phyloP scores from a whole-genome alignment of 2,888 invertebrate species.

The Coenonympha glycerion region DNA sequence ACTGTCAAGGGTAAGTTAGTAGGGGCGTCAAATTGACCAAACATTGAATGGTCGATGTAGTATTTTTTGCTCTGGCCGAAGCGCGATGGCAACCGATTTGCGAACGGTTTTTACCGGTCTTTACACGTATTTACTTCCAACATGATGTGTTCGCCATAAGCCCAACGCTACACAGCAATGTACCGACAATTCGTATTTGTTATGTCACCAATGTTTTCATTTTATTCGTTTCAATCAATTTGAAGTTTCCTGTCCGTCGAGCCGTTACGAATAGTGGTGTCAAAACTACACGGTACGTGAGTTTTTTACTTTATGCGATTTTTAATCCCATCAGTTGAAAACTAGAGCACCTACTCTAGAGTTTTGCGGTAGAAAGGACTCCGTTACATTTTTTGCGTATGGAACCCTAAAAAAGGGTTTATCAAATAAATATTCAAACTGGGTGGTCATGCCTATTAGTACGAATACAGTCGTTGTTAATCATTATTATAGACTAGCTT shows the following conservation, averaged over 20 bases:
- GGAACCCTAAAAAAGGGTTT: no score
- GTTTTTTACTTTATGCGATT: no score
- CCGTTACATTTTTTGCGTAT: no score
- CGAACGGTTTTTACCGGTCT: constrained; percentile 29
- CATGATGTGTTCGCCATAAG: constrained; percentile 28
- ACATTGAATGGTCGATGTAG: constrained; percentile 43
- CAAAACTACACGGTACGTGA: not conserved
- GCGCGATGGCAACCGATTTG: constrained; percentile 26
- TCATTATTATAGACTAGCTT: no score
- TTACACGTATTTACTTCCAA: constrained; percentile 25
- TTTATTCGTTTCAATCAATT: constrained; percentile 12
- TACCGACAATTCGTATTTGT: constrained; percentile 16
- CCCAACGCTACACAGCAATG: constrained; percentile 15
- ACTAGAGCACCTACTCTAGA: no score
- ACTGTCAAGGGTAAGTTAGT: constrained; percentile 26
- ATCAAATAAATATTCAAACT: no score
- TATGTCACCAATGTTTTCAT: constrained; percentile 1
- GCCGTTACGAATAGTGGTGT: not conserved
- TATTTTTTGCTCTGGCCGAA: constrained; percentile 24
- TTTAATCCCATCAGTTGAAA: no score
- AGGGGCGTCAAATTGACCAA: constrained; percentile 42
- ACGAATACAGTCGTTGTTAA: no score
- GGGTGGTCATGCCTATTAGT: no score
- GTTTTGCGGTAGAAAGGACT: no score
- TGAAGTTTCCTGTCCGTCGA: not conserved